phyloP scores from a whole-genome alignment of 2,888 invertebrate genomes.

The Drepana falcataria region DNA sequence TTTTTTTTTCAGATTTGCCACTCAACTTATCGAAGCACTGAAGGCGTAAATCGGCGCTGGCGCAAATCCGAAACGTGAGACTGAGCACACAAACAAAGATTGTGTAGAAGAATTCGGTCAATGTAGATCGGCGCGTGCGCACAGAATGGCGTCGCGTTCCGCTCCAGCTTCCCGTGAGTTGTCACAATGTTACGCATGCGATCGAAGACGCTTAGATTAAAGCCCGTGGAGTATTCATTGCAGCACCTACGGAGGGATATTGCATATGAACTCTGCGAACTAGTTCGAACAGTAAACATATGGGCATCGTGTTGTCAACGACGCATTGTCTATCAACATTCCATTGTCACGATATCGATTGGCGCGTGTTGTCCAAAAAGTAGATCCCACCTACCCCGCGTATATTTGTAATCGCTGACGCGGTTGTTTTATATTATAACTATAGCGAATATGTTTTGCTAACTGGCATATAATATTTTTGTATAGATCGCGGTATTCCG shows the following conservation, averaged over 20 bases:
- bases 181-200: constrained; percentile 18
- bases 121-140: constrained; percentile 19
- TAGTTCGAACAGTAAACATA: constrained; percentile 47
- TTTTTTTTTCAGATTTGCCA: constrained; percentile 87
- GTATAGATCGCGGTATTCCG: constrained; percentile 63
- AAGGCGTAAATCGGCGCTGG: constrained; percentile 35
- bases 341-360: constrained; percentile 56
- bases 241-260: constrained; percentile 24
- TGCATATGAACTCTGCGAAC: constrained; percentile 18
- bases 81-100: constrained; percentile 48
- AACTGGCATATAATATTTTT: constrained; percentile 62
- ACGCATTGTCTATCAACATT: constrained; percentile 50
- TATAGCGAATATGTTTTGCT: constrained; percentile 49
- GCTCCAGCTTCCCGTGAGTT: constrained; percentile 13
- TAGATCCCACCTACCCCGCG: constrained; percentile 67
- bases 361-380: constrained; percentile 61
- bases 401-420: constrained; percentile 37
- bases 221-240: constrained; percentile 25
- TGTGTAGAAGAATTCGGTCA: constrained; percentile 29
- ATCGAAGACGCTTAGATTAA: constrained; percentile 25
- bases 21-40: constrained; percentile 92
- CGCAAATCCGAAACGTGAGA: constrained; percentile 47
- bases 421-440: constrained; percentile 39
- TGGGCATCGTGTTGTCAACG: constrained; percentile 34
- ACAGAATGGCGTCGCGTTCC: constrained; percentile 8